These are phyloP conservation scores for Lethenteron reissneri DNA, from an alignment of 2,113 vertebrate genomes.

Conservation along the genomic window DNA sequence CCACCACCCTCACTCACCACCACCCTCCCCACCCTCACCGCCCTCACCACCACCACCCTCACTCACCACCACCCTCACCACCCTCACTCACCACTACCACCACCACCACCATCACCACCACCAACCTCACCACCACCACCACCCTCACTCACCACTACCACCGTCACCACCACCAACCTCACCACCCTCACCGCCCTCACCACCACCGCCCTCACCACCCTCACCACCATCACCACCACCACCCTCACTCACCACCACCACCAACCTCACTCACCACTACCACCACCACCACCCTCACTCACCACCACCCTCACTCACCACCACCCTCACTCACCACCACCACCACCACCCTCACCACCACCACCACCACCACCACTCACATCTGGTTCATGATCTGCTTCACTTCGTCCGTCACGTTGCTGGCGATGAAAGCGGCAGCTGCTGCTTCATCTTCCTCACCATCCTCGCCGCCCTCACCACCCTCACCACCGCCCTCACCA, in stretches of 20 bases:
- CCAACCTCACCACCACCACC: too few relatives aligned
- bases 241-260: not conserved
- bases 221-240: not conserved
- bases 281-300: not conserved
- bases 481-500: too few relatives aligned
- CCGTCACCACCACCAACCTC: too few relatives aligned
- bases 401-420: too few relatives aligned
- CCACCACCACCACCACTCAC: slow-evolving; percentile 3
- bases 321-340: not conserved
- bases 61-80: too few relatives aligned
- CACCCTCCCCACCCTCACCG: too few relatives aligned
- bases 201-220: not conserved
- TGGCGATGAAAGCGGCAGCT: not conserved
- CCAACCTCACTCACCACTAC: not conserved
- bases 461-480: too few relatives aligned
- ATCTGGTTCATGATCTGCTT: too few relatives aligned
- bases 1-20: too few relatives aligned
- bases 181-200: too few relatives aligned
- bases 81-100: not conserved
- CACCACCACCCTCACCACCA: not conserved
- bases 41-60: too few relatives aligned
- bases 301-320: not conserved
- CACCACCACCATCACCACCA: not conserved
- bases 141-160: not conserved
- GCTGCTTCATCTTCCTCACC: too few relatives aligned